Percentiles rank a stretch among this genome's conserved stretches.
Evolutionary conservation across 2,797 vertebrate species (phyloP).

Genomic region (Apogon hyalosoma): DNA sequence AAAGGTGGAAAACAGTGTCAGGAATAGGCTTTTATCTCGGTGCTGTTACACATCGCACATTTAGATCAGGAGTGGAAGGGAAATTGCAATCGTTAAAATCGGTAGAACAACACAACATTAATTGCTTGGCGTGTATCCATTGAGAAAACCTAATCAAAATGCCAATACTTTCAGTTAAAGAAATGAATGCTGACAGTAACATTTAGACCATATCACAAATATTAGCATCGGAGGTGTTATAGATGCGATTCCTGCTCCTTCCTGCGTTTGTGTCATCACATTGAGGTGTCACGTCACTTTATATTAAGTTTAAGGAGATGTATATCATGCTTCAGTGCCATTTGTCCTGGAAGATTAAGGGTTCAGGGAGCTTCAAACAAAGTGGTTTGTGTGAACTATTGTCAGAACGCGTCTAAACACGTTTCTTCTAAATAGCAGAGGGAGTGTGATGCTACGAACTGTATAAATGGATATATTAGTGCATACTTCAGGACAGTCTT

Average conservation of each 20-base stretch:
- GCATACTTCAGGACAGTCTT: too few relatives aligned
- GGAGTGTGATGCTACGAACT: too few relatives aligned
- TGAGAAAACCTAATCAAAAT: slow-evolving; percentile 6
- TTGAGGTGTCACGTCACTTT: too few relatives aligned
- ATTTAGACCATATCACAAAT: not conserved
- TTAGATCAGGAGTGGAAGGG: slow-evolving; percentile 23
- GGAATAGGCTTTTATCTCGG: slow-evolving; percentile 45
- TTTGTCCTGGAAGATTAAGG: too few relatives aligned
- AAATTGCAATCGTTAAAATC: not conserved
- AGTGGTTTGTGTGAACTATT: not conserved
- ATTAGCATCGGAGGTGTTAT: too few relatives aligned
- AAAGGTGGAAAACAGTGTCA: slow-evolving; percentile 36
- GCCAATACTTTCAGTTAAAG: slow-evolving; percentile 1
- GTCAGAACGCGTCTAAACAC: not conserved
- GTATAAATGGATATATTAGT: too few relatives aligned
- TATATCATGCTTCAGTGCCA: too few relatives aligned
- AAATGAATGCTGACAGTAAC: not conserved
- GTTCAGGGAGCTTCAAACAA: too few relatives aligned
- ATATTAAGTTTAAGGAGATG: too few relatives aligned
- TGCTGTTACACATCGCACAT: slow-evolving; percentile 39
- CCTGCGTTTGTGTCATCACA: too few relatives aligned
- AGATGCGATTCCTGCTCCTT: too few relatives aligned
- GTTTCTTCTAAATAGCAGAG: not conserved
- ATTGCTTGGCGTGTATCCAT: slow-evolving; percentile 8
- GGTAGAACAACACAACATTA: slow-evolving; percentile 4